Percentiles rank a stretch among this genome's conserved stretches.
These are phyloP conservation scores for Semicossyphus pulcher DNA, from an alignment of 2,113 vertebrate species.

Conservation along the genomic window DNA sequence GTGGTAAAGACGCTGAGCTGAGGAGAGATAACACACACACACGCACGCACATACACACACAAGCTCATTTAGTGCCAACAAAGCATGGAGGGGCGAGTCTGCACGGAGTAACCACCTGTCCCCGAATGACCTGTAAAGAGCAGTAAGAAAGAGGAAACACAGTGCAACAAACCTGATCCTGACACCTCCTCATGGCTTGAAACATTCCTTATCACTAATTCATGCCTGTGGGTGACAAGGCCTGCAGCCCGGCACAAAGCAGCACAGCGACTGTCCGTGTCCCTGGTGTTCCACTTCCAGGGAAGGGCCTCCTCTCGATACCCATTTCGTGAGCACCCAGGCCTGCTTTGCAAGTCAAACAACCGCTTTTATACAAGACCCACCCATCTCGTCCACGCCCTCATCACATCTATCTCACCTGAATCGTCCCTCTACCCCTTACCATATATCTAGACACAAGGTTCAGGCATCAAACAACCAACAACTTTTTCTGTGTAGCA, in stretches of 20 bases:
- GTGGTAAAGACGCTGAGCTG: constrained; percentile 74
- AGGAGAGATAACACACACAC: constrained; percentile 71
- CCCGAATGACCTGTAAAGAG: constrained; percentile 70
- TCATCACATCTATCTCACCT: constrained; percentile 40
- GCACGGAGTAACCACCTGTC: constrained; percentile 70
- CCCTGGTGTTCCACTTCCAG: constrained; percentile 50
- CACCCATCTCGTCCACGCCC: constrained; percentile 55
- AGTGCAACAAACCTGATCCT: constrained; percentile 84
- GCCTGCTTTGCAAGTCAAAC: constrained; percentile 87
- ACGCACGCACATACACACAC: constrained; percentile 31
- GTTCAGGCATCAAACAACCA: constrained; percentile 24
- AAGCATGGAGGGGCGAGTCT: constrained; percentile 50
- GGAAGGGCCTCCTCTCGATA: constrained; percentile 49
- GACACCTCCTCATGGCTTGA: constrained; percentile 82
- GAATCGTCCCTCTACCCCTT: constrained; percentile 21
- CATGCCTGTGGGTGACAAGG: constrained; percentile 82
- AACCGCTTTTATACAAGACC: constrained; percentile 50
- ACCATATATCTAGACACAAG: constrained; percentile 9
- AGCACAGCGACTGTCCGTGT: constrained; percentile 48
- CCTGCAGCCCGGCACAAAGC: constrained; percentile 67
- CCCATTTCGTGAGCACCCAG: constrained; percentile 42
- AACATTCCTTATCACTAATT: constrained; percentile 86
- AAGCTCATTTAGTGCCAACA: constrained; percentile 36
- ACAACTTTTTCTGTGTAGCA: constrained; percentile 16
- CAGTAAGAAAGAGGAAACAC: constrained; percentile 73